Conservation (phyloP, 1,140 invertebrate genomes). For the Bemisia tabaci region DNA sequence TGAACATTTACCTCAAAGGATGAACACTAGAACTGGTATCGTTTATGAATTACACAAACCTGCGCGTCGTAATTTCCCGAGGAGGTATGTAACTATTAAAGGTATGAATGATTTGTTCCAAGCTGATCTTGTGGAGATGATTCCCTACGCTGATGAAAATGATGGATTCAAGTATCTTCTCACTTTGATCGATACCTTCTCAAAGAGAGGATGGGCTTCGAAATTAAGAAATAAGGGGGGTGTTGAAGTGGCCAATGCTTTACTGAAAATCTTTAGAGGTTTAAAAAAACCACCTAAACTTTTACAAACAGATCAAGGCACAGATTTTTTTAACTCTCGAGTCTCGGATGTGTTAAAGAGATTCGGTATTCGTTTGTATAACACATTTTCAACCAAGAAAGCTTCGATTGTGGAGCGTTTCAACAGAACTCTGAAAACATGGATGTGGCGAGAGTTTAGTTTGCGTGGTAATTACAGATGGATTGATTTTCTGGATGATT, state of each 20-base stretch:
- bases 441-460: not conserved
- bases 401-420: constrained; percentile 28
- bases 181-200: constrained; percentile 33
- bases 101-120: constrained; percentile 16
- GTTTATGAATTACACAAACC: constrained; percentile 17
- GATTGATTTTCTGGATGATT: not conserved
- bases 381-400: constrained; percentile 32
- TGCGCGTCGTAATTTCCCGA: constrained; percentile 14
- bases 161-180: constrained; percentile 32
- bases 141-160: constrained; percentile 27
- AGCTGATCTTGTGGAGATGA: constrained; percentile 24
- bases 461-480: not conserved
- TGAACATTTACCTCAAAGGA: no score
- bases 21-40: no score
- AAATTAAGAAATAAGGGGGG: constrained; percentile 34
- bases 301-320: not conserved
- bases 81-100: constrained; percentile 12
- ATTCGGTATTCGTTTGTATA: constrained; percentile 32
- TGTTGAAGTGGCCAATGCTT: constrained; percentile 22
- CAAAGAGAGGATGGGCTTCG: constrained; percentile 32
- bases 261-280: constrained; percentile 23
- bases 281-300: not conserved
- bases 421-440: not conserved
- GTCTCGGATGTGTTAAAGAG: constrained; percentile 27
- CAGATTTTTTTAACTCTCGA: constrained; percentile 9